Evolutionary conservation across 1,140 invertebrate species (phyloP), one percentile per base, ranked within the genome.

Genomic region (Periplaneta americana): DNA sequence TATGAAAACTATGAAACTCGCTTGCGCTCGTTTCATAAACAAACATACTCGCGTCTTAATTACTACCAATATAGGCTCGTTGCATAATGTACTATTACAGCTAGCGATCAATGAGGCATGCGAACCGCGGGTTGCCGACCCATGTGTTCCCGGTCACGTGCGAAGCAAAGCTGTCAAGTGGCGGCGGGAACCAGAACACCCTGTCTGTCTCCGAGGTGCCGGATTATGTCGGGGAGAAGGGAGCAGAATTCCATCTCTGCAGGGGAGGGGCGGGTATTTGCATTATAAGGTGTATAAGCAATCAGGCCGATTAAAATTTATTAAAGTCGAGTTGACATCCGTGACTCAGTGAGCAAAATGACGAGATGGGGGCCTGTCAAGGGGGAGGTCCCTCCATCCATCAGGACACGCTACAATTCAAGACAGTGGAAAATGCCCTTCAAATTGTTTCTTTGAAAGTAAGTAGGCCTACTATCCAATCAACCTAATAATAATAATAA

Each of bases 231-330:
- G 75, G 75, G 75, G n/a, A 35, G 15, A 48, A 48, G 39, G 39
- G 39, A 15, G 39, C n/a, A 15, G 17, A 48, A 48, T 48, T 48
- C 39, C 32, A 76, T 76, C 75, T 76, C 75, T 33, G 9, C 39
- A 15, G 11, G n/a, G n/a, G 39, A 48, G 17, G 17, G 15, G 13
- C 4, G 31, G 74, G 75, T 76, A 76, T 76, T 76, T 76, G 75
- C 75, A 76, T 76, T 76, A 76, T 76, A 76, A 76, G 75, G 75
- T 76, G 75, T 76, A 76, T 76, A 76, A 76, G 75, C 75, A 76
- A 76, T 76, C 31, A 76, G 31, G 75, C 75, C 75, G 75, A 76
- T 76, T 76, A 76, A 33, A 76, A 76, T 76, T 76, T 76, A 76
- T 76, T 76, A 76, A 76, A 76, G 75, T 76, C 31, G 75, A 35